phyloP scores from a whole-genome alignment of 2,113 vertebrate species.

The Panurus biarmicus region DNA sequence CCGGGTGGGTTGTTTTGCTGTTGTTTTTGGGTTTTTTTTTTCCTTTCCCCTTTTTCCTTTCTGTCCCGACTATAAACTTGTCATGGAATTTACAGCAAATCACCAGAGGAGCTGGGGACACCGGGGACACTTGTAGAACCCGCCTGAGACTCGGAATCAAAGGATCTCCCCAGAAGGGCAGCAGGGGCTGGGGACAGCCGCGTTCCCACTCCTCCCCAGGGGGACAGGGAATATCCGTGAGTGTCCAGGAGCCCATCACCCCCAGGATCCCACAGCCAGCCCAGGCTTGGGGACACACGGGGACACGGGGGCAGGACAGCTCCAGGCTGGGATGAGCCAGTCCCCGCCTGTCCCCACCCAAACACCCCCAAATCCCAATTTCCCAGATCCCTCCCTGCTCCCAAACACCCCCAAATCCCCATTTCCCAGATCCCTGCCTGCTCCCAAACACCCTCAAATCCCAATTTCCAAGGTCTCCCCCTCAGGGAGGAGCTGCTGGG shows the following conservation, averaged over 20 bases:
- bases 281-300: fast-evolving
- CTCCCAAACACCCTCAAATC: no score
- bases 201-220: fast-evolving
- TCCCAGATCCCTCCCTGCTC: no score
- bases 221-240: no score
- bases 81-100: conserved; percentile 54
- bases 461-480: no score
- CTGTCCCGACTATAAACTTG: conserved; percentile 45
- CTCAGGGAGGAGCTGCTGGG: no score
- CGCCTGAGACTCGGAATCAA: background rate
- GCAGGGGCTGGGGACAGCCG: background rate
- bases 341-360: background rate
- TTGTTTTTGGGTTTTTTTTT: background rate
- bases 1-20: no score
- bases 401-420: fast-evolving
- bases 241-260: no score
- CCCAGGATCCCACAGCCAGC: fast-evolving
- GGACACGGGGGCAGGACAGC: background rate
- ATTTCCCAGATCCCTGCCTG: background rate
- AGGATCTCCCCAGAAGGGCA: background rate
- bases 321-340: background rate
- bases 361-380: background rate
- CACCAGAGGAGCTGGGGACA: background rate
- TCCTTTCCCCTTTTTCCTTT: background rate
- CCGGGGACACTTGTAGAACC: conserved; percentile 50